Evolutionary conservation across 2,113 vertebrate genomes (phyloP).

Genomic region (Camarhynchus parvulus): DNA sequence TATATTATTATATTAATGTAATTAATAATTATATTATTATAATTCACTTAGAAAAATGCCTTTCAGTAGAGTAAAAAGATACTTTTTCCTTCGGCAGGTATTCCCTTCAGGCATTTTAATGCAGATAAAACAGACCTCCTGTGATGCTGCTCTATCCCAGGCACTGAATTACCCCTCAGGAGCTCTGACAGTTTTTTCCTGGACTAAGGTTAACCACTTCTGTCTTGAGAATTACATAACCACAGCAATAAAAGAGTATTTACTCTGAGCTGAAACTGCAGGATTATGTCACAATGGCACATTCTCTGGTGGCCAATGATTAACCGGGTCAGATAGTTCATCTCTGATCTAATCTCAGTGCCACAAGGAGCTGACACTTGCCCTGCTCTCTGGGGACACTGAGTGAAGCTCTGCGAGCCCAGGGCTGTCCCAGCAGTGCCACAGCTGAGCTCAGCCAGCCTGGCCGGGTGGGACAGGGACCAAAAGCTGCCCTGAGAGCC

Average conservation of each 20-base stretch:
- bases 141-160: neutral
- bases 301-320: neutral
- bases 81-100: neutral
- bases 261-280: neutral
- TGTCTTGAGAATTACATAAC: neutral
- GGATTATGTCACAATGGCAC: neutral
- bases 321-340: neutral
- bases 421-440: neutral
- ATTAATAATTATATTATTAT: too few relatives aligned
- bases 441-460: neutral
- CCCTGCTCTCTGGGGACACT: neutral
- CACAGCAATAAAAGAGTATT: neutral
- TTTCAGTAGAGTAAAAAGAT: neutral
- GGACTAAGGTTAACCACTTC: neutral
- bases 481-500: neutral
- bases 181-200: neutral
- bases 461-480: accelerated
- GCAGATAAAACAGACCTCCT: neutral
- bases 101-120: neutral
- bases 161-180: neutral
- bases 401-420: neutral
- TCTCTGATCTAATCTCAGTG: neutral
- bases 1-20: too few relatives aligned
- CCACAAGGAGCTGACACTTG: neutral
- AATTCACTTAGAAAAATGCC: neutral